These are phyloP conservation scores for Ovis aries DNA, from an alignment of 2,113 vertebrate species.

Conservation along the genomic window ARS-UI_Ramb_v3.0 NC_056073.1:25132501-25133000, in stretches of 20 bases:
- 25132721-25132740: background rate
- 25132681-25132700: background rate
- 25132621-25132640: background rate
- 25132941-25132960: background rate
- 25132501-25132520: background rate
- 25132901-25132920: background rate
- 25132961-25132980: slow-evolving; percentile 17
- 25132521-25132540: background rate
- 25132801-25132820: background rate
- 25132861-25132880: background rate
- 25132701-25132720: background rate
- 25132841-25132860: background rate
- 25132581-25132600: background rate
- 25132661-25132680: background rate
- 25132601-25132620: background rate
- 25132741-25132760: background rate
- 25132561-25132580: background rate
- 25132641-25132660: background rate
- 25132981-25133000: background rate
- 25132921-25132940: background rate
- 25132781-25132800: background rate
- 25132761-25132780: background rate
- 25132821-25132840: background rate
- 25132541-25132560: background rate
- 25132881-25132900: background rate